phyloP scores from a whole-genome alignment of 2,113 vertebrate genomes.

The Astur gentilis region DNA sequence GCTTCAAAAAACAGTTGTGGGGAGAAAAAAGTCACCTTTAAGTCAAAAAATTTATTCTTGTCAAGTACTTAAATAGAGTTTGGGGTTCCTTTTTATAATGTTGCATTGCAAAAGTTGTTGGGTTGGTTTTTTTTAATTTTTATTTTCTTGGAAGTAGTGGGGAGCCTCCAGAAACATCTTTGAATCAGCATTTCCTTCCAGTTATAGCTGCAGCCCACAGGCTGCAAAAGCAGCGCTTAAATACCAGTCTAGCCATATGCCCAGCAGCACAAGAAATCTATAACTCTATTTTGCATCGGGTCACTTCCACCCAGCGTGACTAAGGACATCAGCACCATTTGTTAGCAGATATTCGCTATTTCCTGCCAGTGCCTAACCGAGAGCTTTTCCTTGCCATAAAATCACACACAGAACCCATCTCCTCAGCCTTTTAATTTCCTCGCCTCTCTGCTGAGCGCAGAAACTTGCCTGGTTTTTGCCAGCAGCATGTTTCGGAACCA shows the following conservation, averaged over 20 bases:
- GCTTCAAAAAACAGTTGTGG: neutral
- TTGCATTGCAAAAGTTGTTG: neutral
- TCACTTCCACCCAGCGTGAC: neutral
- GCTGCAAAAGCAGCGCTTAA: neutral
- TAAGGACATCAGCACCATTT: neutral
- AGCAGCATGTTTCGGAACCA: fast-evolving
- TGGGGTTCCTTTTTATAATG: fast-evolving
- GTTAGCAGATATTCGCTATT: neutral
- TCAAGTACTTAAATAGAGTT: neutral
- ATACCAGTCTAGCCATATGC: neutral
- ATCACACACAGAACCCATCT: neutral
- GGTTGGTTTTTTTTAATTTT: neutral
- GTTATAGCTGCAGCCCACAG: neutral
- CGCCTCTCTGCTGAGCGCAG: neutral
- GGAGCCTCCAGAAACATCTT: neutral
- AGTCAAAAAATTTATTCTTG: neutral
- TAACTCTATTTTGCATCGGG: neutral
- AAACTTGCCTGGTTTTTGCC: neutral
- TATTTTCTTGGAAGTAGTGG: neutral
- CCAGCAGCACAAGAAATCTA: neutral
- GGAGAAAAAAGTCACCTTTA: neutral
- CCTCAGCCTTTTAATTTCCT: neutral
- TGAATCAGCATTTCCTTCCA: neutral
- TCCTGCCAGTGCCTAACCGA: neutral
- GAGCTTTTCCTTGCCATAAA: neutral